phyloP scores from a whole-genome alignment of 2,888 invertebrate genomes.

The Drepanosiphum platanoidis region DNA sequence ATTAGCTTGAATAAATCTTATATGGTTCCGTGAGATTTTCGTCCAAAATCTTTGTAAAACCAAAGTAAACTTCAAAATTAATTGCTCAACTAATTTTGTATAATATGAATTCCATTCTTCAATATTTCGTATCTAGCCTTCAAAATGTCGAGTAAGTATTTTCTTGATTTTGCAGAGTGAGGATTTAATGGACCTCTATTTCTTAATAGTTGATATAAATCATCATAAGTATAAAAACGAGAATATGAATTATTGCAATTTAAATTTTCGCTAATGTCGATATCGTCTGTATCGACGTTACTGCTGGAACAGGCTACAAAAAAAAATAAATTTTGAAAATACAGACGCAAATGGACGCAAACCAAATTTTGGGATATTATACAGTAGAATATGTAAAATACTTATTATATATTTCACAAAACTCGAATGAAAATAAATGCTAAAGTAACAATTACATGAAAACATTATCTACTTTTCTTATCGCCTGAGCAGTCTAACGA shows the following conservation, averaged over 20 bases:
- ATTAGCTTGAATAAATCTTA: background rate
- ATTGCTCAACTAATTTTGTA: constrained; percentile 4
- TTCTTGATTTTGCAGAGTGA: constrained; percentile 14
- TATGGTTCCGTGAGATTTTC: background rate
- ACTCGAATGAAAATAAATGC: no score
- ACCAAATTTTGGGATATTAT: no score
- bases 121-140: constrained; percentile 4
- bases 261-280: no score
- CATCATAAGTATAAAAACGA: constrained; percentile 1
- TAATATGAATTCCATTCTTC: background rate
- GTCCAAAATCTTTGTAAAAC: background rate
- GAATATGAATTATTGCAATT: background rate
- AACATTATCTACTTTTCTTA: no score
- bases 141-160: background rate
- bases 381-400: no score
- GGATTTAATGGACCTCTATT: constrained; percentile 8
- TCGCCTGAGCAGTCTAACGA: no score
- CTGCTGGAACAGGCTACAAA: no score
- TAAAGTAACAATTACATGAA: no score
- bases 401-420: no score
- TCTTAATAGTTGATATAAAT: constrained; percentile 12
- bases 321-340: no score
- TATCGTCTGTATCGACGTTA: no score
- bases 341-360: no score
- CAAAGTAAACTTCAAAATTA: constrained; percentile 4